Conservation (phyloP, 2,797 vertebrate species). For the Amblyraja radiata region DNA sequence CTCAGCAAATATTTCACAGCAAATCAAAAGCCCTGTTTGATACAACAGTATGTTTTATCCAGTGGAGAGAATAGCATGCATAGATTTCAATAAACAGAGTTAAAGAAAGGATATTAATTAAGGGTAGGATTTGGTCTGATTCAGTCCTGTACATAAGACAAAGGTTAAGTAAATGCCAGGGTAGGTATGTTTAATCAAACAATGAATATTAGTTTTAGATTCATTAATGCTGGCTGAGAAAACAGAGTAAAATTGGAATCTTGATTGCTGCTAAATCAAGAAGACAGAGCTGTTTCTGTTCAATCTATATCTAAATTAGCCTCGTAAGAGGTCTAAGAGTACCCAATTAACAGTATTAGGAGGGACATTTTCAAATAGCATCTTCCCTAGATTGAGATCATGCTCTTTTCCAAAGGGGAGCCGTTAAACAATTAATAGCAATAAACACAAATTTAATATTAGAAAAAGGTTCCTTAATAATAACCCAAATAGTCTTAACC, state of each 20-base stretch:
- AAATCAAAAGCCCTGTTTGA: constrained; percentile 1
- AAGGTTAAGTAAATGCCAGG: constrained; percentile 99
- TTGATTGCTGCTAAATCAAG: constrained; percentile 75
- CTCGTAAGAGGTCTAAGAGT: constrained; percentile 69
- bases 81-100: constrained; percentile 64
- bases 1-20: not conserved
- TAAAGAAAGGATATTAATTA: constrained; percentile 94
- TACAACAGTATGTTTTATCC: not conserved
- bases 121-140: constrained; percentile 92
- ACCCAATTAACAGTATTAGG: constrained; percentile 74
- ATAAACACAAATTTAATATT: constrained; percentile 28
- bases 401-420: constrained; percentile 50
- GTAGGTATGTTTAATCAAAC: constrained; percentile 93
- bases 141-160: constrained; percentile 89
- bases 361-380: constrained; percentile 58
- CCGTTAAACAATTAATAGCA: constrained; percentile 48
- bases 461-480: not conserved
- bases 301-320: constrained; percentile 83
- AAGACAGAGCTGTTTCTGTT: constrained; percentile 73
- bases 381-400: constrained; percentile 58
- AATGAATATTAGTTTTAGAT: constrained; percentile 99
- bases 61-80: not conserved
- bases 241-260: constrained; percentile 85
- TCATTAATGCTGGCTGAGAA: constrained; percentile 93
- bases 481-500: constrained; percentile 25